These are phyloP conservation scores for Luperina nickerlii DNA, from an alignment of 2,888 invertebrate species.

Conservation along the genomic window DNA sequence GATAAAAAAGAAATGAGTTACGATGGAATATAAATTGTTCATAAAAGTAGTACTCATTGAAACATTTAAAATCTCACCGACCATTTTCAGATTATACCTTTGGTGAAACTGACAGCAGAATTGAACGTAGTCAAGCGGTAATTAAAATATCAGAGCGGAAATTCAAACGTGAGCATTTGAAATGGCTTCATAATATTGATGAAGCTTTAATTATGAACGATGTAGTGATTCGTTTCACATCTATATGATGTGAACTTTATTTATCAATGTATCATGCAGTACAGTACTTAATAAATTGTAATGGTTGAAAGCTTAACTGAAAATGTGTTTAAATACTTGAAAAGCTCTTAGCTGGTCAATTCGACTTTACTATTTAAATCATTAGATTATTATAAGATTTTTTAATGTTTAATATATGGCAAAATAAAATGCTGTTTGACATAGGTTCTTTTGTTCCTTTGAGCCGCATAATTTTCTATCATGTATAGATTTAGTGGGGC, in stretches of 20 bases:
- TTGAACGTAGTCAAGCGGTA: background rate
- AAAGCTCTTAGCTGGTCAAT: background rate
- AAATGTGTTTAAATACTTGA: background rate
- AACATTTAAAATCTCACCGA: slow-evolving; percentile 22
- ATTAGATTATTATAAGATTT: background rate
- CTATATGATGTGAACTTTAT: slow-evolving; percentile 2
- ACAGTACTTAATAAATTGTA: background rate
- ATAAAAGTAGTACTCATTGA: slow-evolving; percentile 12
- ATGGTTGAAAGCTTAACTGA: background rate
- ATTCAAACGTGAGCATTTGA: background rate
- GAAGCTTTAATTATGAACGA: background rate
- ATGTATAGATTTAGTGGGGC: background rate
- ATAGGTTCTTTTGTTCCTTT: background rate
- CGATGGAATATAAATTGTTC: slow-evolving; percentile 15
- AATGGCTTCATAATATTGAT: background rate
- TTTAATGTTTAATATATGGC: background rate
- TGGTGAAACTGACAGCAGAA: background rate
- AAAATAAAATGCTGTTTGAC: background rate
- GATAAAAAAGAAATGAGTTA: slow-evolving; percentile 18
- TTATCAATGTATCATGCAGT: too few species aligned
- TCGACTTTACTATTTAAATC: background rate
- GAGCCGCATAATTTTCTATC: background rate
- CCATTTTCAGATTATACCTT: slow-evolving; percentile 17
- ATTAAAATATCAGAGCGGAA: slow-evolving; percentile 16
- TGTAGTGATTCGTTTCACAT: background rate